Evolutionary conservation across 2,113 vertebrate genomes (phyloP), one percentile per base, ranked within the genome.

Genomic region (Crocuta crocuta): DNA sequence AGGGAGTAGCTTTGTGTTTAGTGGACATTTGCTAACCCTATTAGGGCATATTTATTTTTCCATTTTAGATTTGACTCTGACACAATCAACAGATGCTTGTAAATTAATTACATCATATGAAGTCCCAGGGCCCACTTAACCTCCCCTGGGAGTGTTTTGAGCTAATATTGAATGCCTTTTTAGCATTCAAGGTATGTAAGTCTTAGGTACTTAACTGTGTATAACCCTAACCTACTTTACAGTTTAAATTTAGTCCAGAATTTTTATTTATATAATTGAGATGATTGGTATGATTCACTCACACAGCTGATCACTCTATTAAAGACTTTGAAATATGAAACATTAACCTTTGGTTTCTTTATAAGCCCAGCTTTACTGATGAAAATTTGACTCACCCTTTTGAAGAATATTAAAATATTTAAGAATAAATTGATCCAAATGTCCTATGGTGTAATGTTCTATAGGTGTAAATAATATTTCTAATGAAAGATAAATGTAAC

Each of bases 361-460:
- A 63, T 28, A 26, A 7, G 82, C 76, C 1, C 31, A 78, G 24
- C 4, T 94, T 73, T 53, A 87, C 73, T 93, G 89, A 85, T 83
- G n/a, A 93, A 58, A 74, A 95, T 65, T 63, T 50, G 0, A 19
- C 4, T 13, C 73, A 2, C 17, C 96, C 0, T 90, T 95, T 23
- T n/a, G 11, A 39, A 48, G 28, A 15, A 55, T 80, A 55, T 48
- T 63, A 53, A 97, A 95, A 79, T 88, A 97, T 48, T 63, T 95
- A 15, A 73, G 26, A 74, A 74, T 95, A 94, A 31, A 39, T 87
- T 70, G 33, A 78, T 89, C 23, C 58, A 92, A 93, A 35, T 39
- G 39, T 39, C 39, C 39, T 39, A 39, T 39, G 39, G 39, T 39
- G 39, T 8, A 70, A 85, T 79, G 3, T 19, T 85, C 61, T 76